These are phyloP conservation scores for Heterochromis multidens DNA, from an alignment of 2,113 vertebrate genomes.

Conservation along the genomic window DNA sequence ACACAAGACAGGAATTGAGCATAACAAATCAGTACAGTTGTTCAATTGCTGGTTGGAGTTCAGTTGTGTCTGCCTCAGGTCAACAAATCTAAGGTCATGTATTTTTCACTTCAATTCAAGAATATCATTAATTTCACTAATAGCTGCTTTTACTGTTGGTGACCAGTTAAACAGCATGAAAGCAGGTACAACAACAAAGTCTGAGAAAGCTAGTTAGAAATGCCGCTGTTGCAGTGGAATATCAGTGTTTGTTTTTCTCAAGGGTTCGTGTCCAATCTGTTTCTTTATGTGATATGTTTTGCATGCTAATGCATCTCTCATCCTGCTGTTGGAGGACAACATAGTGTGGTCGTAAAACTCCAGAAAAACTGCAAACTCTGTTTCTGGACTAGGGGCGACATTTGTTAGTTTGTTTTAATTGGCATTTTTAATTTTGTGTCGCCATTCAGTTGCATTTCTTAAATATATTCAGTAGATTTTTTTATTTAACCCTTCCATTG, in stretches of 20 bases:
- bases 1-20: constrained; percentile 10
- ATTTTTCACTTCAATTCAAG: not conserved
- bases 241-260: constrained; percentile 9
- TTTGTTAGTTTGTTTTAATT: not conserved
- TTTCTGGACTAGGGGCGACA: not conserved
- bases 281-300: constrained; percentile 3
- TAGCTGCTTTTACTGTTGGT: not conserved
- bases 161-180: not conserved
- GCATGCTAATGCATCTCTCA: constrained; percentile 33
- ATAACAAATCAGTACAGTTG: not conserved
- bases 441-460: not conserved
- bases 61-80: not conserved
- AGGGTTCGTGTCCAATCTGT: constrained; percentile 14
- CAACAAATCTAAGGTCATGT: not conserved
- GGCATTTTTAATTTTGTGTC: not conserved
- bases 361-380: not conserved
- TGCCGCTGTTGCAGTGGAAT: not conserved
- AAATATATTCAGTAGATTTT: not conserved
- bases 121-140: not conserved
- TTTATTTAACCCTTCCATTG: not conserved
- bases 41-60: not conserved
- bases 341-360: not conserved
- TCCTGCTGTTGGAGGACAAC: not conserved
- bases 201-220: not conserved
- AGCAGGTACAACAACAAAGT: not conserved